Evolutionary conservation across 1,140 invertebrate species (phyloP), one percentile per base, ranked within the genome.

Genomic region (Eufriesea mexicana): DNA sequence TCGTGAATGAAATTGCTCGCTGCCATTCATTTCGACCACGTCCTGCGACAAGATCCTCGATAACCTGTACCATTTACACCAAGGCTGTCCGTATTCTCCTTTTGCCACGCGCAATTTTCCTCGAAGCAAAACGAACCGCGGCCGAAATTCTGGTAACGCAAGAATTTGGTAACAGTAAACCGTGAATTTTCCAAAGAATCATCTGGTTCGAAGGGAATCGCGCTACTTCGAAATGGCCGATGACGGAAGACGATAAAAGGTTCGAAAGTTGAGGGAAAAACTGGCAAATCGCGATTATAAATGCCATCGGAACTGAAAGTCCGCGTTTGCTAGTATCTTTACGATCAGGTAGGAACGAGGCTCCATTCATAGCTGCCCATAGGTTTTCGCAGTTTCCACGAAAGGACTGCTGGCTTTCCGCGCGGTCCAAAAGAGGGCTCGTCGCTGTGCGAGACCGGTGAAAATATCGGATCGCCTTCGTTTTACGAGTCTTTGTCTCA

Each of bases 1-100:
- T 78, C 84, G 84, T 92, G 91, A 93, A 94, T 93, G 93, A 93
- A 92, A 90, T 89, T 86, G 88, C 86, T 87, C 42, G 78, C 78
- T n/a, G 28, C 77, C 84, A 89, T 89, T 88, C 87, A 89, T 83
- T 61, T 57, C 61, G 45, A 35, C 6, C 61, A 77, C 64, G 67
- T 68, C 77, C 20, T 42, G 45, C 55, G 18, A 61, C 25, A 42
- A 86, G 86, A 93, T 94, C 89, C 86, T 82, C 89, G 93, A 92
- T 93, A 92, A 92, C 76, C 85, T 70, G 77, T 80, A 16, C 88
- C 84, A 91, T 93, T 93, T 93, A 90, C 90, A 89, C 88, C 88
- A 87, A 89, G 86, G 83, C 90, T 89, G 91, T 89, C 89, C 83
- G 88, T 89, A 89, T 92, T 88, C 91, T 82, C 88, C 4, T 18